Evolutionary conservation across 2,888 invertebrate species (phyloP).

Genomic region (Ctena decussata): DNA sequence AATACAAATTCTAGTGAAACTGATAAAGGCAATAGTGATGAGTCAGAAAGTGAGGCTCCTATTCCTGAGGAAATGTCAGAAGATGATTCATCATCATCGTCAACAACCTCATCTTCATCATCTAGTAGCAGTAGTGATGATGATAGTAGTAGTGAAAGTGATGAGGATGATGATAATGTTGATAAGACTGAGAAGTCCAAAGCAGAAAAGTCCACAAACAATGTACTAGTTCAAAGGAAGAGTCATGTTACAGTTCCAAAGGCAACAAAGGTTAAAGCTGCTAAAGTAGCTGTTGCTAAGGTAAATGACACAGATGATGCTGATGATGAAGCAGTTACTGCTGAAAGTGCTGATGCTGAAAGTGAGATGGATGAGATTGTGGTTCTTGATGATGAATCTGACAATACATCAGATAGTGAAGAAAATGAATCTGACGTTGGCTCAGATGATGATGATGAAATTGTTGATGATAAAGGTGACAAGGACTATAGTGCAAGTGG

Average conservation of each 20-base stretch:
- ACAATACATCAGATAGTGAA: conserved; percentile 15
- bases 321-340: conserved; percentile 2
- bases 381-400: conserved; percentile 30
- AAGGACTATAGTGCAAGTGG: conserved; percentile 37
- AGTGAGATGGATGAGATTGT: conserved; percentile 16
- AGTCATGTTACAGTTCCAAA: not conserved
- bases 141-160: not conserved
- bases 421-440: conserved; percentile 14
- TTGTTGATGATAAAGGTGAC: conserved; percentile 45
- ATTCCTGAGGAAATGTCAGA: conserved; percentile 25
- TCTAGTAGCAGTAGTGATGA: not conserved
- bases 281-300: not conserved
- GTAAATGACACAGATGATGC: not conserved
- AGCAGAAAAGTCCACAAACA: not conserved
- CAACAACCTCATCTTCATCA: conserved; percentile 48
- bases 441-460: conserved; percentile 30
- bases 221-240: not conserved
- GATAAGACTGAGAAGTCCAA: not conserved
- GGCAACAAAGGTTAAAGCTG: not conserved
- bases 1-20: conserved; percentile 15
- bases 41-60: conserved; percentile 41
- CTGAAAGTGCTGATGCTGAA: conserved; percentile 7
- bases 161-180: conserved; percentile 2
- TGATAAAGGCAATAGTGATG: conserved; percentile 25
- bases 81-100: conserved; percentile 34